These are phyloP conservation scores for Watsonalla binaria DNA, from an alignment of 2,888 invertebrate genomes.

Conservation along the genomic window DNA sequence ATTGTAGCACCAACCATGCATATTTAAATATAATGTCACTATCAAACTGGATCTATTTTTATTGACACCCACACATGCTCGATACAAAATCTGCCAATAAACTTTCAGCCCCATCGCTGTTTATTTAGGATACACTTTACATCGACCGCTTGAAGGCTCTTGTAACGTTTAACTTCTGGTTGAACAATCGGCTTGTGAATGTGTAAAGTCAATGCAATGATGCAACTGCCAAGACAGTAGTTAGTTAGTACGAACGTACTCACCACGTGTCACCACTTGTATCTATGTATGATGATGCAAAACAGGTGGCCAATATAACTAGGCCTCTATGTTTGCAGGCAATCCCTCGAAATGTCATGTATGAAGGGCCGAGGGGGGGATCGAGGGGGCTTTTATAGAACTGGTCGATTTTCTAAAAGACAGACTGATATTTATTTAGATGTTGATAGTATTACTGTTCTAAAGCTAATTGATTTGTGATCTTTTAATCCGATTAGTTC, in stretches of 20 bases:
- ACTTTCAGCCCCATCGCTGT: conserved; percentile 15
- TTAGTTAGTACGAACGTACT: conserved; percentile 35
- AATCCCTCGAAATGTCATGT: conserved; percentile 2
- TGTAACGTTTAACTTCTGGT: conserved; percentile 17
- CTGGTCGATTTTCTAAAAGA: conserved; percentile 16
- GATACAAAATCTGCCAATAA: conserved; percentile 3
- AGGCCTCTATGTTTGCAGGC: conserved; percentile 25
- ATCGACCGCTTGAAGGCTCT: conserved; percentile 9
- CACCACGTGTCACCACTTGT: conserved; percentile 51
- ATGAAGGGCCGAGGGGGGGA: conserved; percentile 3
- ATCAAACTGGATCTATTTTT: conserved; percentile 51
- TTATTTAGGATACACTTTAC: conserved; percentile 17
- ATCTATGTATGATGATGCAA: conserved; percentile 26
- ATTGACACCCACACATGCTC: conserved; percentile 31
- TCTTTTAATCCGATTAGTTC: too few relatives aligned
- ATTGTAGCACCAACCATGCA: conserved; percentile 46
- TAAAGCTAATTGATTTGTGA: too few relatives aligned
- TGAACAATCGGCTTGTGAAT: conserved; percentile 22
- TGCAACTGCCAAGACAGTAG: conserved; percentile 51
- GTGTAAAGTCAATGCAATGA: conserved; percentile 20
- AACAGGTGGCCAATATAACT: conserved; percentile 28
- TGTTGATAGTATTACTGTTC: too few relatives aligned
- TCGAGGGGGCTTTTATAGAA: conserved; percentile 16
- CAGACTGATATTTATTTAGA: too few relatives aligned
- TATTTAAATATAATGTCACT: conserved; percentile 56